Evolutionary conservation across 1,140 invertebrate species (phyloP).

Genomic region (Onthophagus taurus): DNA sequence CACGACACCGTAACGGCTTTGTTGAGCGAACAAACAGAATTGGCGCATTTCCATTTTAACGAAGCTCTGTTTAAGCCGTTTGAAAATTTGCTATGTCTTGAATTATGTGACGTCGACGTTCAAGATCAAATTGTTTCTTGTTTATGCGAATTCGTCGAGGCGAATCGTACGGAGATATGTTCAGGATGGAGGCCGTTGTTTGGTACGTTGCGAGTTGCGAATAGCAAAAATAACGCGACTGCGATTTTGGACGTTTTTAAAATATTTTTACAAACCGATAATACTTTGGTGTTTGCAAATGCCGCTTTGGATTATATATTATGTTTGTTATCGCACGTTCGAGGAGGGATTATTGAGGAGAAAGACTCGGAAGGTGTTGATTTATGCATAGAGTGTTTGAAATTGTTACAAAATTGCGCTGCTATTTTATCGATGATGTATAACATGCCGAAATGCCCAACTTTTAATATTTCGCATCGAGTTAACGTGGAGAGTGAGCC

Average conservation of each 20-base stretch:
- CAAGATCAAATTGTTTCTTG: constrained; percentile 89
- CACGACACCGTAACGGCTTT: constrained; percentile 84
- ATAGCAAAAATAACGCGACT: constrained; percentile 51
- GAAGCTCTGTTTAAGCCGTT: constrained; percentile 91
- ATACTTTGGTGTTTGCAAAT: constrained; percentile 86
- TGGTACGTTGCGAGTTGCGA: constrained; percentile 75
- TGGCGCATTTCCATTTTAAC: constrained; percentile 91
- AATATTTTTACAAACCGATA: constrained; percentile 85
- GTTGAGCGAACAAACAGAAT: constrained; percentile 78
- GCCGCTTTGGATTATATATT: constrained; percentile 88
- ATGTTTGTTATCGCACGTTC: constrained; percentile 68
- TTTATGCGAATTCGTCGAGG: constrained; percentile 91
- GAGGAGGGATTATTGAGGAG: constrained; percentile 39
- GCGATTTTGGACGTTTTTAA: constrained; percentile 86
- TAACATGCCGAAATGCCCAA: constrained; percentile 87
- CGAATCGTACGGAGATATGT: constrained; percentile 80
- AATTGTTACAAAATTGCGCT: constrained; percentile 75
- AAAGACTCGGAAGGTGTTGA: constrained; percentile 39
- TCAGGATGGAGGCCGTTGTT: constrained; percentile 91
- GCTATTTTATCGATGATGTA: constrained; percentile 86
- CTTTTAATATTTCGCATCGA: constrained; percentile 81
- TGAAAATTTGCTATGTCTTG: constrained; percentile 86
- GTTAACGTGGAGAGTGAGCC: constrained; percentile 71
- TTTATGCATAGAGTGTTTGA: constrained; percentile 75
- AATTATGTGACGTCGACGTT: constrained; percentile 84